Evolutionary conservation across 2,888 invertebrate species (phyloP).

Genomic region (Mayetiola destructor): DNA sequence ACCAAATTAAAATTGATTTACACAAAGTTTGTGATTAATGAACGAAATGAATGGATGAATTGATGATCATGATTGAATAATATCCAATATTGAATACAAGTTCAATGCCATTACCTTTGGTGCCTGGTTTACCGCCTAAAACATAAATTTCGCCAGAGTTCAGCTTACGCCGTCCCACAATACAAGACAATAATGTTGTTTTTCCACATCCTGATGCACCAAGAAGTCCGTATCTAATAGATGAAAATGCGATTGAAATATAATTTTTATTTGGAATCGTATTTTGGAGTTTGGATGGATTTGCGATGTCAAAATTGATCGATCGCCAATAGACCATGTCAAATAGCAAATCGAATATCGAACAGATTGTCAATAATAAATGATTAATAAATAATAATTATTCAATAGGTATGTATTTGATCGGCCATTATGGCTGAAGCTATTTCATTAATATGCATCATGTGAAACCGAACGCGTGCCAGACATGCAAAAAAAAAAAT

Average conservation of each 20-base stretch:
- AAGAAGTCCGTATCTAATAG: conserved; percentile 86
- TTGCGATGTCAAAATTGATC: too few species aligned
- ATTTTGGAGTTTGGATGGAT: neutral
- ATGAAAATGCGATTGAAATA: conserved; percentile 25
- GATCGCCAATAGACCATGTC: too few species aligned
- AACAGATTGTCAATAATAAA: too few species aligned
- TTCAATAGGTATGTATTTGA: too few species aligned
- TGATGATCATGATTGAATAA: neutral
- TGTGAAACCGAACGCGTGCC: too few species aligned
- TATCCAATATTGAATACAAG: neutral
- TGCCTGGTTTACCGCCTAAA: conserved; percentile 78
- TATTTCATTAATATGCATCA: too few species aligned
- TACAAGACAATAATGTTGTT: conserved; percentile 82
- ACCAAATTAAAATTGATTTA: neutral
- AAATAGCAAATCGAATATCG: too few species aligned
- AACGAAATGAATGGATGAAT: neutral
- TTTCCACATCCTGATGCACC: conserved; percentile 97
- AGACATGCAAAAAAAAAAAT: too few species aligned
- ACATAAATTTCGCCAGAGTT: conserved; percentile 82
- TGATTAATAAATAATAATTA: too few species aligned
- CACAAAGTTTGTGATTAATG: neutral
- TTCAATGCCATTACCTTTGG: conserved; percentile 41
- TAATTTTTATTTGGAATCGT: too few species aligned
- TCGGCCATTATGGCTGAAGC: too few species aligned
- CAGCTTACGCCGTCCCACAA: conserved; percentile 73